Conservation (phyloP, 2,888 invertebrate species). For the Thalpophila matura region DNA sequence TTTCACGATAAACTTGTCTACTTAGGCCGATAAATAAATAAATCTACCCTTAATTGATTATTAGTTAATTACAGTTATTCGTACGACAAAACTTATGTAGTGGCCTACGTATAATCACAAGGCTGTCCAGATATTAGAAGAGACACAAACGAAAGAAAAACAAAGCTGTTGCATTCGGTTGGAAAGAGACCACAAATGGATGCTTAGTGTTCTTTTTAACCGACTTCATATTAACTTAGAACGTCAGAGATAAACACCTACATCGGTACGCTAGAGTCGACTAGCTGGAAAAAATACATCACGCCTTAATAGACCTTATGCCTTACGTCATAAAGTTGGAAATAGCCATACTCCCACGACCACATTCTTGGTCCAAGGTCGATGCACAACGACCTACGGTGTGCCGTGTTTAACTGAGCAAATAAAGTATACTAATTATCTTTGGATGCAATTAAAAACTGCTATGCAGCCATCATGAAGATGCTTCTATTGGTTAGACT, state of each 20-base stretch:
- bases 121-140: constrained; percentile 10
- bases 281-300: constrained; percentile 39
- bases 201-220: constrained; percentile 36
- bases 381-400: constrained; percentile 77
- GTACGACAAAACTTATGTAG: too few relatives aligned
- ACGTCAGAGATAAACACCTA: constrained; percentile 53
- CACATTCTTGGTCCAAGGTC: constrained; percentile 84
- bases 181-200: constrained; percentile 32
- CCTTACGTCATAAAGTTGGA: constrained; percentile 69
- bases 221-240: constrained; percentile 53
- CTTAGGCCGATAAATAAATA: too few relatives aligned
- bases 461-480: constrained; percentile 34
- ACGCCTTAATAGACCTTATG: constrained; percentile 64
- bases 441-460: constrained; percentile 68
- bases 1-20: too few relatives aligned
- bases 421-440: constrained; percentile 69
- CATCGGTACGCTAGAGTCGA: constrained; percentile 45
- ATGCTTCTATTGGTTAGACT: constrained; percentile 18
- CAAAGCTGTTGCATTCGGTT: constrained; percentile 29
- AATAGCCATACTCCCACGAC: constrained; percentile 61
- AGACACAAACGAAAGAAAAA: not conserved
- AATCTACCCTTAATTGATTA: too few relatives aligned
- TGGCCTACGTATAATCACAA: constrained; percentile 32
- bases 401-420: constrained; percentile 67
- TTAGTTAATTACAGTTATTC: too few relatives aligned